Conservation (phyloP, 2,113 vertebrate species). For the Nicator chloris region DNA sequence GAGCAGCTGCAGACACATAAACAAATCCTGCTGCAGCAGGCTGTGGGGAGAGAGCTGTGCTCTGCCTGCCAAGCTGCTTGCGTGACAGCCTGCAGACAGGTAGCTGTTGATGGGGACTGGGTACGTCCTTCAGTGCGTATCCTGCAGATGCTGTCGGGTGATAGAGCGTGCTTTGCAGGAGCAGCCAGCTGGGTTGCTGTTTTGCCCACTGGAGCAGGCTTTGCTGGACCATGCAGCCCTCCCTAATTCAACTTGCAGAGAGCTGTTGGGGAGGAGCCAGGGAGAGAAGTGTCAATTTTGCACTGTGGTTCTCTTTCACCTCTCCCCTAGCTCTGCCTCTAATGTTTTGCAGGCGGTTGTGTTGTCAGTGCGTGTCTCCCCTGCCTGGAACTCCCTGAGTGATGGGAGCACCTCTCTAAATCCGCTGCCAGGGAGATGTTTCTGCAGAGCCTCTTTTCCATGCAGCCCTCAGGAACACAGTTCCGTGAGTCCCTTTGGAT, state of each 20-base stretch:
- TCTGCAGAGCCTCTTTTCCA: neutral
- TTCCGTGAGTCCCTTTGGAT: constrained; percentile 29
- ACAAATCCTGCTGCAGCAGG: constrained; percentile 34
- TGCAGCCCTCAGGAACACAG: neutral
- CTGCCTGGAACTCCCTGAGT: neutral
- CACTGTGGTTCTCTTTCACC: rapidly evolving
- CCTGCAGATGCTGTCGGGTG: neutral
- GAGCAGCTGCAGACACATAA: constrained; percentile 37
- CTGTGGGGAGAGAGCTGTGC: neutral
- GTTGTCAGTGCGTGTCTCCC: neutral
- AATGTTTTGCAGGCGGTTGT: neutral
- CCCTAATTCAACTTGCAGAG: neutral
- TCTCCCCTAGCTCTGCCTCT: neutral
- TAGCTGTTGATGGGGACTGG: neutral
- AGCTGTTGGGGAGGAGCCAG: constrained; percentile 3
- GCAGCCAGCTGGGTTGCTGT: neutral
- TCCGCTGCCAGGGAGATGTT: neutral
- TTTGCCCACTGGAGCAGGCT: neutral
- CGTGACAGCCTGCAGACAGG: neutral
- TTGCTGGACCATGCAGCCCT: neutral
- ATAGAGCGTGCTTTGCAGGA: neutral
- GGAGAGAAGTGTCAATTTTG: neutral
- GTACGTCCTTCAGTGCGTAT: neutral
- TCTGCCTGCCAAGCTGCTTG: neutral
- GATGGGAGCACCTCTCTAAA: neutral